Evolutionary conservation across 1,140 invertebrate genomes (phyloP).

Genomic region (Drosophila nebulosa): DNA sequence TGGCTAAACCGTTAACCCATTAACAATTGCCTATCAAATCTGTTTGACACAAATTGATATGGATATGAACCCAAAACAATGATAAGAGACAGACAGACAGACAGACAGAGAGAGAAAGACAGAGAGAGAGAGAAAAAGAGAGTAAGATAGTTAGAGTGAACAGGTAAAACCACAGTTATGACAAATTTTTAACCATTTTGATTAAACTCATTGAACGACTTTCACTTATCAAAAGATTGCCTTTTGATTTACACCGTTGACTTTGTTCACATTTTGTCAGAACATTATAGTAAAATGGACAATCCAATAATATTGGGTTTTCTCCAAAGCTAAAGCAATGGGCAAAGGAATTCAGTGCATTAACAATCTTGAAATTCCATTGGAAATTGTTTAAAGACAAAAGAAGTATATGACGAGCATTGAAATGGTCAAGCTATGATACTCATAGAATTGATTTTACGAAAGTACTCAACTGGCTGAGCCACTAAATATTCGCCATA

Average conservation of each 20-base stretch:
- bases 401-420: too few species aligned
- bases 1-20: not conserved
- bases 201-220: conserved; percentile 40
- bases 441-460: too few species aligned
- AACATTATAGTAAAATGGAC: not conserved
- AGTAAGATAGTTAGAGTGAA: not conserved
- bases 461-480: too few species aligned
- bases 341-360: too few species aligned
- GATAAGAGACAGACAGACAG: conserved; percentile 5
- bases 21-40: conserved; percentile 32
- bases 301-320: not conserved
- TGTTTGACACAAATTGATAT: conserved; percentile 44
- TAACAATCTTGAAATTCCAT: too few species aligned
- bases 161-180: conserved; percentile 40
- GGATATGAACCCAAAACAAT: not conserved
- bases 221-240: conserved; percentile 30
- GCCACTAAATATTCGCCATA: too few species aligned
- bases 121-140: conserved; percentile 37
- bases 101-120: conserved; percentile 9
- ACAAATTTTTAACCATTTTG: conserved; percentile 8
- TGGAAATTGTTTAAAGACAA: too few species aligned
- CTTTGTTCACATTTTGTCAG: not conserved
- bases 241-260: not conserved
- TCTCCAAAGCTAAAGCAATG: not conserved
- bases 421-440: too few species aligned